These are phyloP conservation scores for Caracal caracal DNA, from an alignment of 2,113 vertebrate genomes.

Conservation along the genomic window DNA sequence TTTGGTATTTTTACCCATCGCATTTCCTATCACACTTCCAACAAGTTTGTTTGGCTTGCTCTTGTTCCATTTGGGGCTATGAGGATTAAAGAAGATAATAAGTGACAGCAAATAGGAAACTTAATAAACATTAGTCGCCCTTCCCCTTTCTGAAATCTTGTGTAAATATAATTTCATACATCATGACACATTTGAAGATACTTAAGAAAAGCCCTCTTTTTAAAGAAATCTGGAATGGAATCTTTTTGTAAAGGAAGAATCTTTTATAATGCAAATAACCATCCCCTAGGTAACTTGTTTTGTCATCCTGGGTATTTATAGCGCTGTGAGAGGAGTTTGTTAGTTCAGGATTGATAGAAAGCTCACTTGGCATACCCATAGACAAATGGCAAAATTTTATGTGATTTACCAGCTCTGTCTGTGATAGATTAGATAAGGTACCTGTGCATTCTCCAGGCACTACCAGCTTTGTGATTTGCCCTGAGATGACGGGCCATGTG, in stretches of 20 bases:
- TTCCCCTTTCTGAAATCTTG: neutral
- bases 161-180: constrained; percentile 39
- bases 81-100: neutral
- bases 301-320: constrained; percentile 41
- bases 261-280: constrained; percentile 54
- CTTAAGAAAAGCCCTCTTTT: neutral
- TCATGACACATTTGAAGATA: neutral
- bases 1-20: neutral
- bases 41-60: neutral
- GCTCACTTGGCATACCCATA: constrained; percentile 36
- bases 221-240: constrained; percentile 35
- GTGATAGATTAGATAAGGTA: constrained; percentile 7
- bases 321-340: constrained; percentile 39
- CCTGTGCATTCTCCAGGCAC: neutral
- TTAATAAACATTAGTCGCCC: neutral
- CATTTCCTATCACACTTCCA: neutral
- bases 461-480: neutral
- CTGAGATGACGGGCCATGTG: neutral
- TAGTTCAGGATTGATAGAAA: constrained; percentile 54
- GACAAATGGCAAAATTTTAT: constrained; percentile 47
- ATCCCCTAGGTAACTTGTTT: constrained; percentile 35
- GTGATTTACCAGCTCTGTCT: neutral
- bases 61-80: neutral
- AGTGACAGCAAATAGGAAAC: neutral
- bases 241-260: constrained; percentile 1